Percentiles rank a stretch among this genome's conserved stretches.
Evolutionary conservation across 2,797 vertebrate genomes (phyloP).

Genomic region (Labeo calbasu): DNA sequence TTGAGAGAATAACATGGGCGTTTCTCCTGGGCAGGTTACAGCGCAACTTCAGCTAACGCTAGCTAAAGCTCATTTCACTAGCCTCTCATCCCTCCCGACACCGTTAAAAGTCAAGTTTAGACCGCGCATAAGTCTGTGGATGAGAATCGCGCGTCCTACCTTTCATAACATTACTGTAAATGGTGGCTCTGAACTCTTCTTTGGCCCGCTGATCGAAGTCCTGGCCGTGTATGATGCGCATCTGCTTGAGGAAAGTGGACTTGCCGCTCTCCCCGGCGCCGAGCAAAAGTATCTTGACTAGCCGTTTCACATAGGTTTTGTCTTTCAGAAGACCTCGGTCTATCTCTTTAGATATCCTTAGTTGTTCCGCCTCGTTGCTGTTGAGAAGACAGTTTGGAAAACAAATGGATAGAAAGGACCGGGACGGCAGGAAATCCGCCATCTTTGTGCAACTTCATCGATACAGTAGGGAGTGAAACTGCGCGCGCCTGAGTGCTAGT

Average conservation of each 20-base stretch:
- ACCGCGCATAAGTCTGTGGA: background rate
- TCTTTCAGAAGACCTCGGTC: slow-evolving; percentile 88
- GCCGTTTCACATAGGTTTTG: slow-evolving; percentile 91
- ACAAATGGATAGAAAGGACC: slow-evolving; percentile 90
- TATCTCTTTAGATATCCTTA: slow-evolving; percentile 93
- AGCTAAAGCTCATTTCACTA: slow-evolving; percentile 39
- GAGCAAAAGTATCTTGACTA: slow-evolving; percentile 93
- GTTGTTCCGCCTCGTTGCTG: slow-evolving; percentile 89
- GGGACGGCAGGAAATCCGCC: slow-evolving; percentile 98
- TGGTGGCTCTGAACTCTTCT: slow-evolving; percentile 92
- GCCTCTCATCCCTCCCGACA: background rate
- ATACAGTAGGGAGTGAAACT: slow-evolving; percentile 70
- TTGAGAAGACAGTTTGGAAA: slow-evolving; percentile 93
- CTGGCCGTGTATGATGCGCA: slow-evolving; percentile 96
- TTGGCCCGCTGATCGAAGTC: slow-evolving; percentile 93
- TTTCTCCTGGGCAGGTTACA: slow-evolving; percentile 67
- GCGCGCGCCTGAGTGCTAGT: slow-evolving; percentile 55
- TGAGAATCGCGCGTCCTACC: slow-evolving; percentile 71
- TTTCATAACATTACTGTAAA: slow-evolving; percentile 96
- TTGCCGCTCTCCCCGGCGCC: slow-evolving; percentile 98
- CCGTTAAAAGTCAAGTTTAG: background rate
- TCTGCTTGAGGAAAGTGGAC: slow-evolving; percentile 98
- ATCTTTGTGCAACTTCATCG: slow-evolving; percentile 90
- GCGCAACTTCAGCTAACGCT: slow-evolving; percentile 45
- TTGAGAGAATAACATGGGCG: slow-evolving; percentile 74